These are phyloP conservation scores for Dipodomys spectabilis DNA, from an alignment of 2,113 vertebrate genomes.

Conservation along the genomic window DNA sequence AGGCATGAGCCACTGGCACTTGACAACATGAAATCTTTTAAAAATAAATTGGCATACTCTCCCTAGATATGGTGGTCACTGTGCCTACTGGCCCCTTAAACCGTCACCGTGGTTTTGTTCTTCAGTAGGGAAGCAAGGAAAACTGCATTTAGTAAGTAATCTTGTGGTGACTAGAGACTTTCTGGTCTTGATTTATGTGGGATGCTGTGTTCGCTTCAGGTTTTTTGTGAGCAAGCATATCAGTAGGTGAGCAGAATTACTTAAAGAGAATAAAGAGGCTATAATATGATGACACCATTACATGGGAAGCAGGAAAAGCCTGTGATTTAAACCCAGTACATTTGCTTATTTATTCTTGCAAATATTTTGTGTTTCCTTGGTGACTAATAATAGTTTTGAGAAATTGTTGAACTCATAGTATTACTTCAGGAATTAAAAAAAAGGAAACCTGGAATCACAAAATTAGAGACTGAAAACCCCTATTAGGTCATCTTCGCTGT, in stretches of 20 bases:
- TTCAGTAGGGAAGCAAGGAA: conserved; percentile 16
- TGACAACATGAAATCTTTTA: neutral
- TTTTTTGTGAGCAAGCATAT: neutral
- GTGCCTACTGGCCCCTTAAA: neutral
- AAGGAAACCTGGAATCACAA: conserved; percentile 73
- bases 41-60: conserved; percentile 46
- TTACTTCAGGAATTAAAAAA: conserved; percentile 75
- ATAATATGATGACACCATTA: conserved; percentile 35
- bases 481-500: conserved; percentile 75
- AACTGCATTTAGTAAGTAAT: neutral
- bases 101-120: neutral
- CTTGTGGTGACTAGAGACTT: neutral
- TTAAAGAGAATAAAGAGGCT: conserved; percentile 37
- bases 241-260: conserved; percentile 53
- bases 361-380: conserved; percentile 83
- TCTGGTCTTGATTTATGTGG: neutral
- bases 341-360: conserved; percentile 81
- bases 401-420: conserved; percentile 80
- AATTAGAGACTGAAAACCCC: conserved; percentile 74
- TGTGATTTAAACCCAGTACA: conserved; percentile 68
- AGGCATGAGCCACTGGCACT: too few species aligned
- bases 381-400: conserved; percentile 80
- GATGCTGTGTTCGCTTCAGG: neutral
- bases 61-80: conserved; percentile 5
- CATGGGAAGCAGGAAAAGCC: conserved; percentile 69